Percentiles rank a stretch among this genome's conserved stretches.
Evolutionary conservation across 2,888 invertebrate species (phyloP).

Genomic region (Sceliomorpha sp.): DNA sequence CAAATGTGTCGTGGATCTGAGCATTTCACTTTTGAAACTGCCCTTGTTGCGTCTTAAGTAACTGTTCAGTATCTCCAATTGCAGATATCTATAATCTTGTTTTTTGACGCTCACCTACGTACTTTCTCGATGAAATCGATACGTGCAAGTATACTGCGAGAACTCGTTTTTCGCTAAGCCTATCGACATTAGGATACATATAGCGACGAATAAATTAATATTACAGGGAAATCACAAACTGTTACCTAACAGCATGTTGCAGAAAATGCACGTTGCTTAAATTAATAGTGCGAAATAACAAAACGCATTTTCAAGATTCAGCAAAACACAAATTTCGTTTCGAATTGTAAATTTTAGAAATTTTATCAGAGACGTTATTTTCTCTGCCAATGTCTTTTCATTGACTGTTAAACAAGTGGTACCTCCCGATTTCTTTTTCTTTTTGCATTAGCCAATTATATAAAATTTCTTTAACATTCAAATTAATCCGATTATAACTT

Average conservation of each 20-base stretch:
- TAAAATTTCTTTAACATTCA: background rate
- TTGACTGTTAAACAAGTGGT: too few species aligned
- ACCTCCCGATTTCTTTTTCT: too few species aligned
- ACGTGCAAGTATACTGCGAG: slow-evolving; percentile 45
- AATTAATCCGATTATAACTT: background rate
- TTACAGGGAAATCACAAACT: slow-evolving; percentile 49
- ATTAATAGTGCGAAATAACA: background rate
- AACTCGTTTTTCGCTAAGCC: slow-evolving; percentile 49
- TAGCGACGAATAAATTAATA: slow-evolving; percentile 49
- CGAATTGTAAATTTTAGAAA: too few species aligned
- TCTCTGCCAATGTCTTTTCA: too few species aligned
- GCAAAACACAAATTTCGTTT: background rate
- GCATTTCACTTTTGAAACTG: slow-evolving; percentile 27
- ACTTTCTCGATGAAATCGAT: slow-evolving; percentile 66
- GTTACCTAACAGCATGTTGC: slow-evolving; percentile 14
- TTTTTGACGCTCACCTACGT: slow-evolving; percentile 37
- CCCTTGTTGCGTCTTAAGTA: slow-evolving; percentile 43
- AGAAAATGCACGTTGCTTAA: slow-evolving; percentile 1
- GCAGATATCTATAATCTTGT: slow-evolving; percentile 49
- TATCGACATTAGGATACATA: slow-evolving; percentile 36
- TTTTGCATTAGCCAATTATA: background rate
- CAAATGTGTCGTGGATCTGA: slow-evolving; percentile 7
- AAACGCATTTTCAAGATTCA: background rate
- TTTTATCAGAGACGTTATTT: too few species aligned
- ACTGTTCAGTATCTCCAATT: slow-evolving; percentile 49